These are phyloP conservation scores for Melanargia galathea DNA, from an alignment of 2,888 invertebrate genomes.

Conservation along the genomic window DNA sequence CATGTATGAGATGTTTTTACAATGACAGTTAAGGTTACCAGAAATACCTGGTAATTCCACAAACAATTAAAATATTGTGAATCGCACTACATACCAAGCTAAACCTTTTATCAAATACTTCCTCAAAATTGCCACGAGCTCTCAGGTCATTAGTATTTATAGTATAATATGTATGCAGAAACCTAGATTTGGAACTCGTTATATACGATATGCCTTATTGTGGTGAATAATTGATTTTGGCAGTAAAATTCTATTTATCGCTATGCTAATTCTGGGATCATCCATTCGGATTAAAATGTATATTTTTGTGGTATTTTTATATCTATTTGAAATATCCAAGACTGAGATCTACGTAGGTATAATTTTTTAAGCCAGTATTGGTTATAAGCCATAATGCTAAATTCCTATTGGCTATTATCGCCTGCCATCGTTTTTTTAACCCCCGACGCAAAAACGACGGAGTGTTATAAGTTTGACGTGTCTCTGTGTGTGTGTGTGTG, in stretches of 20 bases:
- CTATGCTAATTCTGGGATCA: conserved; percentile 17
- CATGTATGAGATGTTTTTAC: no score
- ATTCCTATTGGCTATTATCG: no score
- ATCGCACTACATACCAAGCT: not conserved
- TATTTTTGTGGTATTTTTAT: conserved; percentile 6
- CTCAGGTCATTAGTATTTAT: not conserved
- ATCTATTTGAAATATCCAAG: not conserved
- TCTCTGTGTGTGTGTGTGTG: no score
- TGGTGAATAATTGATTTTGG: conserved; percentile 1
- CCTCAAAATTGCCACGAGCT: not conserved
- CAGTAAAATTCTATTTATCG: conserved; percentile 9
- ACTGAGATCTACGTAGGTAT: no score
- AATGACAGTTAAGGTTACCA: no score
- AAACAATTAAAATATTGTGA: no score
- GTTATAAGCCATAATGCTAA: no score
- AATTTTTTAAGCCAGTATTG: not conserved
- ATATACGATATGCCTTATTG: conserved; percentile 1
- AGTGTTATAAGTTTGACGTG: no score
- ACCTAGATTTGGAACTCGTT: conserved; percentile 12
- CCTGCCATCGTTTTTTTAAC: no score
- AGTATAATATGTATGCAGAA: conserved; percentile 2
- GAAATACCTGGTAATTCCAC: no score
- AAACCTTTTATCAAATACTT: not conserved
- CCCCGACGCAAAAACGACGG: no score
- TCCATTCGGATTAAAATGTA: not conserved